Evolutionary conservation across 1,140 invertebrate species (phyloP), one percentile per base, ranked within the genome.

Genomic region (Halictus rubicundus): DNA sequence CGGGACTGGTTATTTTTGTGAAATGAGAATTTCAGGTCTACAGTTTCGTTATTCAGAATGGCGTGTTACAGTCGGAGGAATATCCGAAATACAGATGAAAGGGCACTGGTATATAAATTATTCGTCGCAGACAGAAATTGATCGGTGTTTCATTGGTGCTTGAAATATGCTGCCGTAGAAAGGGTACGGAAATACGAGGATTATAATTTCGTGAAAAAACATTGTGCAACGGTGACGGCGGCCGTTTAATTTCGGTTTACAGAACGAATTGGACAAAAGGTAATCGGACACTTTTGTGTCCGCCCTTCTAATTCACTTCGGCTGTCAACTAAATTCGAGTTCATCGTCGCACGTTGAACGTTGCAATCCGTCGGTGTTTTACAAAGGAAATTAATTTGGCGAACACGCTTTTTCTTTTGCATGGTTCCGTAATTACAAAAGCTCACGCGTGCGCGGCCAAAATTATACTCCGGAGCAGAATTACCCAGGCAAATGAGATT

Each of bases 401-500:
- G 27, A 9, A 66, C 39, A 16, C 6, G 1, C 21, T 57, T 42
- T 39, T n/a, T 37, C 25, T 46, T 39, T 4, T 2, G 14, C 23
- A 2, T 46, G n/a, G 46, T 14, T 32, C 39, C 14, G 19, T 73
- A 73, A 75, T 75, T 75, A 68, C 32, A 68, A 7, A 37, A 42
- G 63, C n/a, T 59, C 42, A 10, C 27, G 25, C n/a, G 60, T 52
- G 54, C 9, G 14, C 63, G 46, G 2, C 12, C 63, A 37, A 68
- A 75, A 66, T 75, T 39, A 75, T 32, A 21, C 73, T 21, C 19
- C n/a, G 49, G 16, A 64, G 46, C 46, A n/a, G 12, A 42, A 75
- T 75, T 75, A 57, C 49, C 19, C 49, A 2, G 46, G 63, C 6
- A 57, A 68, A 75, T 37, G 63, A 54, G 49, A 68, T 75, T 68